Percentiles rank a stretch among this genome's conserved stretches.
phyloP scores from a whole-genome alignment of 2,797 vertebrate genomes.

The Fistularia commersonii region DNA sequence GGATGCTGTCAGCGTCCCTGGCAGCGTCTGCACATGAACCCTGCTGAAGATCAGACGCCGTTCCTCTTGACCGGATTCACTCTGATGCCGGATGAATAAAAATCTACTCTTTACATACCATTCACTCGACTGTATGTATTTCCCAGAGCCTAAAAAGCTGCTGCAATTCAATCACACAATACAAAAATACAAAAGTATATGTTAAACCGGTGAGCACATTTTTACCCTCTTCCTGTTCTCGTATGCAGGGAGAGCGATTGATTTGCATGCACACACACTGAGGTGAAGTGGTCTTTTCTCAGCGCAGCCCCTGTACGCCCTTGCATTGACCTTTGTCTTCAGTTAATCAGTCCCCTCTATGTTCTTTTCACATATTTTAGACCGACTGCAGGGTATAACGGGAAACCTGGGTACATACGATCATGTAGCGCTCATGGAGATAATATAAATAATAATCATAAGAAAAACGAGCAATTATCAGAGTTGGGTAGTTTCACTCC shows the following conservation, averaged over 20 bases:
- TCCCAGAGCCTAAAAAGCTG: too few species aligned
- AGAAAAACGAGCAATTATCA: slow-evolving; percentile 40
- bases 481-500: slow-evolving; percentile 18
- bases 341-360: slow-evolving; percentile 57
- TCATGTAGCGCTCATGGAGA: background rate
- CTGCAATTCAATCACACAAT: background rate
- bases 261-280: slow-evolving; percentile 52
- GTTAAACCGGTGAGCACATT: slow-evolving; percentile 24
- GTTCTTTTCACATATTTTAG: slow-evolving; percentile 39
- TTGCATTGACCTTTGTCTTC: slow-evolving; percentile 59
- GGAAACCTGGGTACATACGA: background rate
- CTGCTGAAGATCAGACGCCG: too few species aligned
- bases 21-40: too few species aligned
- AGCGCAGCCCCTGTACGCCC: slow-evolving; percentile 50
- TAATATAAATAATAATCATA: slow-evolving; percentile 2
- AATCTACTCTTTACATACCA: too few species aligned
- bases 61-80: too few species aligned
- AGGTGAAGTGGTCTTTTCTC: slow-evolving; percentile 53
- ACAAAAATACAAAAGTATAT: slow-evolving; percentile 14
- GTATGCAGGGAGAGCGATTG: slow-evolving; percentile 49
- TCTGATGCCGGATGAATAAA: too few species aligned
- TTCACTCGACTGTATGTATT: too few species aligned
- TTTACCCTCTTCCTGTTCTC: slow-evolving; percentile 32
- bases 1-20: slow-evolving; percentile 30
- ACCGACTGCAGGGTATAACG: slow-evolving; percentile 16